Percentiles rank a stretch among this genome's conserved stretches.
Conservation (phyloP, 2,797 vertebrate genomes). For the Diplodus puntazzo region DNA sequence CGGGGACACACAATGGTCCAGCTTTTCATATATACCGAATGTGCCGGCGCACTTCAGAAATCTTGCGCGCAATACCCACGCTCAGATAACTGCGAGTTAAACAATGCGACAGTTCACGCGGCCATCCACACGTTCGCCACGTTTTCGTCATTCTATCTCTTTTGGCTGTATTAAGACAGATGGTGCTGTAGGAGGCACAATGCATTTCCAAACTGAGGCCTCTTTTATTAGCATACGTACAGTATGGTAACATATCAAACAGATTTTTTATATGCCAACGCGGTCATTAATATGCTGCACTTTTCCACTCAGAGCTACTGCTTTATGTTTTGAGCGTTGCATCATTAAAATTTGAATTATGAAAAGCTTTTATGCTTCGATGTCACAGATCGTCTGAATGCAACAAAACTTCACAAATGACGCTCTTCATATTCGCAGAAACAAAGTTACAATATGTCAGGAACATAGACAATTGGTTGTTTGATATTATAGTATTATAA, state of each 20-base stretch:
- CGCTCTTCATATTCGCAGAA: neutral
- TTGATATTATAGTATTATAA: neutral
- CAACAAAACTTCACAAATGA: neutral
- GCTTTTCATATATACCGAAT: constrained; percentile 17
- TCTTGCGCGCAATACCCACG: constrained; percentile 1
- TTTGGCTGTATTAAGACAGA: constrained; percentile 30
- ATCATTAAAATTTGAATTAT: constrained; percentile 31
- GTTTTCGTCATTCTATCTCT: constrained; percentile 9
- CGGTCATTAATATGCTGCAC: neutral
- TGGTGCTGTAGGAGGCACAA: constrained; percentile 35
- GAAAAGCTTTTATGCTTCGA: constrained; percentile 19
- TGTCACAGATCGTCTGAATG: constrained; percentile 22
- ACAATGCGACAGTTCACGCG: constrained; percentile 25
- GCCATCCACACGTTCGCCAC: constrained; percentile 28
- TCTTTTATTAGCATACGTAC: constrained; percentile 31
- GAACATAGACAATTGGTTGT: neutral
- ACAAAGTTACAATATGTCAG: neutral
- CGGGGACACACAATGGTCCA: constrained; percentile 8
- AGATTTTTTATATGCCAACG: constrained; percentile 24
- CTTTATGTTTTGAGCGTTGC: neutral
- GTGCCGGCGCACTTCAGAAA: constrained; percentile 20
- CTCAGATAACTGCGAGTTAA: constrained; percentile 10
- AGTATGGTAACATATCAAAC: constrained; percentile 35
- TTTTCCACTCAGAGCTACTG: constrained; percentile 3
- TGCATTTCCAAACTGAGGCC: constrained; percentile 20